Conservation (phyloP, 2,888 invertebrate species). For the Macrophya alboannulata region DNA sequence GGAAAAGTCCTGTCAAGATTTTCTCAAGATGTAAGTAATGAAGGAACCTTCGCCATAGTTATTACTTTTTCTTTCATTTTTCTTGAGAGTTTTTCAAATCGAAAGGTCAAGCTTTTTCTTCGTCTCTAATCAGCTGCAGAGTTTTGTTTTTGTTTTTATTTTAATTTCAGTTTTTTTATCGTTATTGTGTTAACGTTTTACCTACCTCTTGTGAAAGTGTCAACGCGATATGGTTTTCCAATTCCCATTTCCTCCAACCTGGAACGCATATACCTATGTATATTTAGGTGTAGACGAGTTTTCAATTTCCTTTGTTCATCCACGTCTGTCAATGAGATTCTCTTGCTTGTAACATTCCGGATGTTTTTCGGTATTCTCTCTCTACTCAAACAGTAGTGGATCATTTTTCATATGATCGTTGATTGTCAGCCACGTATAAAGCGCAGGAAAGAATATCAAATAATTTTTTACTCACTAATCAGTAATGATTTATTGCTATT, state of each 20-base stretch:
- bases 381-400: neutral
- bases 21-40: neutral
- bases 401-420: neutral
- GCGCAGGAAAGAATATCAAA: neutral
- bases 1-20: neutral
- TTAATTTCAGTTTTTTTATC: slow-evolving; percentile 8
- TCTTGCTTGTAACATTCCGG: slow-evolving; percentile 15
- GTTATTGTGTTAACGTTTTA: slow-evolving; percentile 7
- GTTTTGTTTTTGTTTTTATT: neutral
- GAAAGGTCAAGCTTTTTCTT: slow-evolving; percentile 1
- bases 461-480: neutral
- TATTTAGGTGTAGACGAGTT: neutral
- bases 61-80: neutral
- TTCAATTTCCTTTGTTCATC: slow-evolving; percentile 41
- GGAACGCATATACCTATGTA: neutral
- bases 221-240: slow-evolving; percentile 24
- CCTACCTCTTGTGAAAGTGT: neutral
- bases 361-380: neutral
- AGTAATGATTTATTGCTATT: too few species aligned
- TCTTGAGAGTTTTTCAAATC: neutral
- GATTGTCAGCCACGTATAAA: neutral
- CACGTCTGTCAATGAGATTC: neutral
- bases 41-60: neutral
- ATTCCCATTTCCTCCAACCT: slow-evolving; percentile 28
- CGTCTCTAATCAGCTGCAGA: neutral